A percentile compares a stretch with the other conserved stretches of the same genome.
Evolutionary conservation across 2,888 invertebrate species (phyloP).

Genomic region (Chironomus tentans): DNA sequence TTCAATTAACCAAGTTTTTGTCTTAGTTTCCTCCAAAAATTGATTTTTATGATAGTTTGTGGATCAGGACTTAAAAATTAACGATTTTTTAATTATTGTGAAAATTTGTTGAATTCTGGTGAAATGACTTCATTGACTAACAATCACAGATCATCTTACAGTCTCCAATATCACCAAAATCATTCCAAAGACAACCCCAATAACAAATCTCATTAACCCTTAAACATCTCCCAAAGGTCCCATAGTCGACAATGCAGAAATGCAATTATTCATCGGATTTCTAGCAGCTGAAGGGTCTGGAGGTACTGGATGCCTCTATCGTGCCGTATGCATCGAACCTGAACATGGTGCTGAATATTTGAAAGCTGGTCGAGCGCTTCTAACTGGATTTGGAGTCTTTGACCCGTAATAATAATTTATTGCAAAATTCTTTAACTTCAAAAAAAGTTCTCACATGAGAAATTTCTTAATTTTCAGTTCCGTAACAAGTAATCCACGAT

Average conservation of each 20-base stretch:
- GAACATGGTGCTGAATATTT: constrained; percentile 62
- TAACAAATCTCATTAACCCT: not conserved
- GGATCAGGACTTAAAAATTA: no score
- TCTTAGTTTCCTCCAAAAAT: no score
- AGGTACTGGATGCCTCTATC: constrained; percentile 62
- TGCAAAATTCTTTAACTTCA: not conserved
- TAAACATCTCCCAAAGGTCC: constrained; percentile 18
- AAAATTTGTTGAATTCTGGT: no score
- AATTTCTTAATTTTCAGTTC: constrained; percentile 42
- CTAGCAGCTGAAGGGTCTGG: constrained; percentile 66
- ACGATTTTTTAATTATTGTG: no score
- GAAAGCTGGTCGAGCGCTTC: constrained; percentile 64
- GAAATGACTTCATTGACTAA: no score
- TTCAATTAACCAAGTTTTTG: no score
- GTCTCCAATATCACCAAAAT: no score
- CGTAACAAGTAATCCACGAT: constrained; percentile 46
- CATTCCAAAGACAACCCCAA: not conserved
- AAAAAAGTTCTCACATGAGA: not conserved
- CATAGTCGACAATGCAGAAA: constrained; percentile 57
- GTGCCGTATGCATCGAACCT: constrained; percentile 67
- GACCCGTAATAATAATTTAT: constrained; percentile 52
- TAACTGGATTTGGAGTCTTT: constrained; percentile 60
- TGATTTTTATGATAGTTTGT: no score
- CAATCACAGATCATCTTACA: no score
- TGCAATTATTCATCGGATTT: constrained; percentile 42